These are phyloP conservation scores for Metopia argyrocephala DNA, from an alignment of 2,888 invertebrate genomes.

Conservation along the genomic window DNA sequence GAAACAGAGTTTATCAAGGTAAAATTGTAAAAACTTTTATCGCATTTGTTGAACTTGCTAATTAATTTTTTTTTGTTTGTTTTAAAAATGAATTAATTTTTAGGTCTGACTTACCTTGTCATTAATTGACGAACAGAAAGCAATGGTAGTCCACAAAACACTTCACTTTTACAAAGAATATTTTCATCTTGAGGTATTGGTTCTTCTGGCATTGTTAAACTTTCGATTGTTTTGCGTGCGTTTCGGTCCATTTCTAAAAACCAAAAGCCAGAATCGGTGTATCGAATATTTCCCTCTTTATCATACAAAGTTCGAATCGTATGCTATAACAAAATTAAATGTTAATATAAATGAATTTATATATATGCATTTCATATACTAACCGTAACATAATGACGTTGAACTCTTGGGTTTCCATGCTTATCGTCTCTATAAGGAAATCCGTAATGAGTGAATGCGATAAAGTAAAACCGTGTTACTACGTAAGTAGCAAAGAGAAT, in stretches of 20 bases:
- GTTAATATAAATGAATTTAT: not conserved
- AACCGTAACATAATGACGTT: slow-evolving; percentile 80
- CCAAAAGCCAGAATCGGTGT: slow-evolving; percentile 74
- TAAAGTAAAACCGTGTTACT: slow-evolving; percentile 71
- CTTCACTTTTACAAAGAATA: slow-evolving; percentile 71
- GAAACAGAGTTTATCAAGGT: no score
- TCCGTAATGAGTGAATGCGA: slow-evolving; percentile 78
- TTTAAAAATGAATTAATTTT: no score
- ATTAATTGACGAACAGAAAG: slow-evolving; percentile 69
- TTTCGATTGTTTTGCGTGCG: slow-evolving; percentile 72
- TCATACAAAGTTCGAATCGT: slow-evolving; percentile 72
- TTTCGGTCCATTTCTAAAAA: slow-evolving; percentile 73
- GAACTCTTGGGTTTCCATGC: slow-evolving; percentile 74
- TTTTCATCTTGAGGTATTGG: slow-evolving; percentile 70
- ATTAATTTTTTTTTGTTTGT: no score
- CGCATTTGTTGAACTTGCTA: no score
- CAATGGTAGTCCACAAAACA: slow-evolving; percentile 72
- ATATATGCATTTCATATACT: no score
- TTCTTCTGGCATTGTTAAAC: slow-evolving; percentile 71
- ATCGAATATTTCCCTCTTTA: slow-evolving; percentile 70
- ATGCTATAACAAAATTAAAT: slow-evolving; percentile 66
- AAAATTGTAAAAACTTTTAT: no score
- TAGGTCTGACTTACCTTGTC: slow-evolving; percentile 69
- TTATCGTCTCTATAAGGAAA: slow-evolving; percentile 80
- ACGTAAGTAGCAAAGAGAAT: slow-evolving; percentile 69